Percentiles rank a stretch among this genome's conserved stretches.
These are phyloP conservation scores for Zaprionus davidi DNA, from an alignment of 1,140 invertebrate genomes.

Conservation along the genomic window DNA sequence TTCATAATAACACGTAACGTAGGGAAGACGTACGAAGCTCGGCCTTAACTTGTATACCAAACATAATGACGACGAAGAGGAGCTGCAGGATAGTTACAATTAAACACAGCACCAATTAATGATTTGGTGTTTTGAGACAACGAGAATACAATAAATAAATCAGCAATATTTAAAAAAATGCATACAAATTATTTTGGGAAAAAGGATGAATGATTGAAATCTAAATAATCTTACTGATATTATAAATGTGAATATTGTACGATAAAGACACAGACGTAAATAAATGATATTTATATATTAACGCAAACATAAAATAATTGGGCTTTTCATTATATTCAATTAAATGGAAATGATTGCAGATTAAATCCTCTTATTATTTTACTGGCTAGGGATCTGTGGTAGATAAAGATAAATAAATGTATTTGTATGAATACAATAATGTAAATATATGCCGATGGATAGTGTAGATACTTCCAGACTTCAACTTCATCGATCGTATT, in stretches of 20 bases:
- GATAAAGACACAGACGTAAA: too few relatives aligned
- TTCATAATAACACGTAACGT: background rate
- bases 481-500: background rate
- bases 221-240: too few relatives aligned
- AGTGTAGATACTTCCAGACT: background rate
- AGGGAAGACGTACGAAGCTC: background rate
- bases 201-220: background rate
- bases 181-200: background rate
- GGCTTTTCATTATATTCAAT: too few relatives aligned
- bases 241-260: too few relatives aligned
- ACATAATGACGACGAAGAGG: background rate
- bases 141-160: background rate
- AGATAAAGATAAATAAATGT: too few relatives aligned
- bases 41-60: background rate
- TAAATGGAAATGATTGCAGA: too few relatives aligned
- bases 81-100: background rate
- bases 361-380: too few relatives aligned
- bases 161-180: background rate
- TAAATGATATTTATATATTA: too few relatives aligned
- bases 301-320: too few relatives aligned
- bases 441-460: background rate
- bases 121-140: background rate
- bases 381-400: too few relatives aligned
- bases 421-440: too few relatives aligned
- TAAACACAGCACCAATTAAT: background rate